Evolutionary conservation across 2,113 vertebrate genomes (phyloP).

Genomic region (Mormyrus lacerda): DNA sequence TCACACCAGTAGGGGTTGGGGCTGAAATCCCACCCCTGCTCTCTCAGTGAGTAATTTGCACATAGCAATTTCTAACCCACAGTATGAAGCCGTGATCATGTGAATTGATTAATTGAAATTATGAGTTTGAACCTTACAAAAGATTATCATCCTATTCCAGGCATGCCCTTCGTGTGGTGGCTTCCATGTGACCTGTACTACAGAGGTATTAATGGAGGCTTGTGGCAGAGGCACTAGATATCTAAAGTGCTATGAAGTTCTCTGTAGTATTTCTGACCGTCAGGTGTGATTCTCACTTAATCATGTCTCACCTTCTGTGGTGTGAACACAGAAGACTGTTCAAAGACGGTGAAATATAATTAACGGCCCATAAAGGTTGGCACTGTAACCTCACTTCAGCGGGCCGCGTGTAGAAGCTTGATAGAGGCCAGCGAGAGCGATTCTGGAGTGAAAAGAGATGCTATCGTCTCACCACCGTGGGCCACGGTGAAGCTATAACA

Average conservation of each 20-base stretch:
- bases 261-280: background rate
- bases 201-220: background rate
- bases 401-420: background rate
- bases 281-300: background rate
- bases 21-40: background rate
- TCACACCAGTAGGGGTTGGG: background rate
- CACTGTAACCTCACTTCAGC: background rate
- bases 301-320: background rate
- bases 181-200: background rate
- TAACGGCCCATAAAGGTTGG: background rate
- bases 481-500: background rate
- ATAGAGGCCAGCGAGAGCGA: background rate
- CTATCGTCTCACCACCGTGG: background rate
- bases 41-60: background rate
- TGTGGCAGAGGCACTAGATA: background rate
- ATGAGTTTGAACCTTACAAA: background rate
- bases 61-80: background rate
- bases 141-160: background rate
- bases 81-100: background rate
- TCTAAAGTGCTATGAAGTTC: background rate
- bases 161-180: background rate
- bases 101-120: background rate
- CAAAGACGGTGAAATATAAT: conserved; percentile 8
- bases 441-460: background rate
- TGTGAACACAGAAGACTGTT: background rate